Conservation (phyloP, 53 echinoderm and acorn worm species). For the Stichopus horrens region DNA sequence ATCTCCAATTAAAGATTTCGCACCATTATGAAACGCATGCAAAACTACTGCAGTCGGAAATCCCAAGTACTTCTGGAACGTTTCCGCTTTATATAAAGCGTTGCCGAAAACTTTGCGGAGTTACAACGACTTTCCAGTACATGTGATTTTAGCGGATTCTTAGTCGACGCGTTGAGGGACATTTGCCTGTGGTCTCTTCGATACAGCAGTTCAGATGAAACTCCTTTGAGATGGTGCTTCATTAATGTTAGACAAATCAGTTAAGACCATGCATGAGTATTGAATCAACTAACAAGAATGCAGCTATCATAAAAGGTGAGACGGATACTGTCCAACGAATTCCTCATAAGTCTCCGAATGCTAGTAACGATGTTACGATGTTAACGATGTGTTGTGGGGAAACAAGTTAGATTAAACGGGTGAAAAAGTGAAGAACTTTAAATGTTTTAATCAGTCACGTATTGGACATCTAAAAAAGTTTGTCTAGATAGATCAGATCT, state of each 20-base stretch:
- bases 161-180: neutral
- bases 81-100: neutral
- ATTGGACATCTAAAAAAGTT: neutral
- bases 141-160: neutral
- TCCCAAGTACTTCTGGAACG: conserved; percentile 2
- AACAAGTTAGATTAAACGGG: neutral
- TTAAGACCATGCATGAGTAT: conserved; percentile 7
- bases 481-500: neutral
- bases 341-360: too few species aligned
- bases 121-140: neutral
- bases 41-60: neutral
- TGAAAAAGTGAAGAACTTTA: neutral
- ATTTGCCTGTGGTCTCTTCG: conserved; percentile 13
- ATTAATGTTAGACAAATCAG: neutral
- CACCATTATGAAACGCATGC: neutral
- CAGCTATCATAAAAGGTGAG: neutral
- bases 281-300: conserved; percentile 11
- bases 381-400: neutral
- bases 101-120: neutral
- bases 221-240: neutral
- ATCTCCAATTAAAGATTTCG: too few species aligned
- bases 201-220: neutral
- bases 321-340: neutral
- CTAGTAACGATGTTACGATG: neutral
- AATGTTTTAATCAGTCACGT: neutral